Evolutionary conservation across 2,113 vertebrate species (phyloP).

Genomic region (Otolemur garnettii): DNA sequence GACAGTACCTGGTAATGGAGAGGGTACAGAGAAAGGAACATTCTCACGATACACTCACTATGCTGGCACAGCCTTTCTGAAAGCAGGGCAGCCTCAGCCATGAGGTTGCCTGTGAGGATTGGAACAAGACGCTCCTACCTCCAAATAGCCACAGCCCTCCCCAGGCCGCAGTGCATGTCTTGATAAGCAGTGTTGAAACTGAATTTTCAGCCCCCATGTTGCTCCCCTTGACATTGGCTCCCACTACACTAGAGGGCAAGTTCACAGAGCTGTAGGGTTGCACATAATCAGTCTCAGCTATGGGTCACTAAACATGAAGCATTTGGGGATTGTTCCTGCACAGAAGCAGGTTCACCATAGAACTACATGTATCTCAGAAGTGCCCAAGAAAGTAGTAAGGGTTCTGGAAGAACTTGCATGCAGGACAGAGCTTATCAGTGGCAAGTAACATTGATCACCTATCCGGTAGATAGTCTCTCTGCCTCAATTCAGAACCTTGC

Average conservation of each 20-base stretch:
- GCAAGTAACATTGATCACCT: neutral
- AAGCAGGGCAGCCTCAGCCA: neutral
- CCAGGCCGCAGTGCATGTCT: neutral
- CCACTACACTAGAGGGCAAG: neutral
- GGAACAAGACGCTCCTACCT: neutral
- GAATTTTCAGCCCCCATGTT: neutral
- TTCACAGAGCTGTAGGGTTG: neutral
- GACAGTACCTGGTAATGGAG: neutral
- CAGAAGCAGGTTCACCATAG: neutral
- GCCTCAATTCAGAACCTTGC: neutral
- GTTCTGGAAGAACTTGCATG: neutral
- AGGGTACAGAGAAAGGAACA: neutral
- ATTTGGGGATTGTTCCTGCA: neutral
- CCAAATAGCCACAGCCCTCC: neutral
- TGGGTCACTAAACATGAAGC: neutral
- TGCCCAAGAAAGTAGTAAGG: neutral
- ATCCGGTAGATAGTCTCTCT: neutral
- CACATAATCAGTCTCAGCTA: neutral
- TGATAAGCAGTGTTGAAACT: neutral
- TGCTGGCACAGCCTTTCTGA: neutral
- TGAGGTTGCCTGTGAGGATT: neutral
- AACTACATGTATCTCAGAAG: neutral
- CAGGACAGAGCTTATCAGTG: neutral
- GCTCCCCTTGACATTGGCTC: neutral
- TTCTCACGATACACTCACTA: neutral